Percentiles rank a stretch among this genome's conserved stretches.
Evolutionary conservation across 1,140 invertebrate genomes (phyloP).

Genomic region (Temnothorax nylanderi): DNA sequence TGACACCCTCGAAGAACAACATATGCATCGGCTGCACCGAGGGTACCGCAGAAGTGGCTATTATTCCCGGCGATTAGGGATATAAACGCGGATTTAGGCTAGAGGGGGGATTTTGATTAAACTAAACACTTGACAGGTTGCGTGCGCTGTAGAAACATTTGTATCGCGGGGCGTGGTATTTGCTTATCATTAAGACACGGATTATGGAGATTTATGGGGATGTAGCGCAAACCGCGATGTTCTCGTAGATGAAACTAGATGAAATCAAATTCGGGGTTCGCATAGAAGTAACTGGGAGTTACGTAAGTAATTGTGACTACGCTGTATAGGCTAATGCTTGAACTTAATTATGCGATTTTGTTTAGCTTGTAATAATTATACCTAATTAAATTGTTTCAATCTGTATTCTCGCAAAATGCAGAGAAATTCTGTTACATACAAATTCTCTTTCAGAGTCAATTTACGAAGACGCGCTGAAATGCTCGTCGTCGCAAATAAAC

Average conservation of each 20-base stretch:
- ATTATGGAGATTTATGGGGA: conserved; percentile 32
- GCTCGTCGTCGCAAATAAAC: background rate
- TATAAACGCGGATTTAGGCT: conserved; percentile 66
- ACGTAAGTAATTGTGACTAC: background rate
- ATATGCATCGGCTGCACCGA: conserved; percentile 69
- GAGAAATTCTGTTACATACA: background rate
- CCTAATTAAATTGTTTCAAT: background rate
- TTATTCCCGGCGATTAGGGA: conserved; percentile 74
- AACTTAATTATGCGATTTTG: background rate
- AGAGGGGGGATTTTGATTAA: conserved; percentile 60
- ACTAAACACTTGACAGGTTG: conserved; percentile 79
- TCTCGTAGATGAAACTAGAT: background rate
- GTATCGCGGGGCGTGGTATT: conserved; percentile 35
- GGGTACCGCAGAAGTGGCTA: conserved; percentile 50
- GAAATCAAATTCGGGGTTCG: background rate
- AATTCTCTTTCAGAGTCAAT: background rate
- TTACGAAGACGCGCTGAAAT: background rate
- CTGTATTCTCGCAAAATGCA: background rate
- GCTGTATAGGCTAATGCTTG: background rate
- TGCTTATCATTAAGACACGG: conserved; percentile 29
- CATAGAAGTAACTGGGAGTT: background rate
- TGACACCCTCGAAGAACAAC: conserved; percentile 53
- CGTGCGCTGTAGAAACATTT: conserved; percentile 75
- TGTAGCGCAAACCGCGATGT: background rate
- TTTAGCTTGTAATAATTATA: background rate